Conservation (phyloP, 2,113 vertebrate genomes). For the Apteryx mantelli region DNA sequence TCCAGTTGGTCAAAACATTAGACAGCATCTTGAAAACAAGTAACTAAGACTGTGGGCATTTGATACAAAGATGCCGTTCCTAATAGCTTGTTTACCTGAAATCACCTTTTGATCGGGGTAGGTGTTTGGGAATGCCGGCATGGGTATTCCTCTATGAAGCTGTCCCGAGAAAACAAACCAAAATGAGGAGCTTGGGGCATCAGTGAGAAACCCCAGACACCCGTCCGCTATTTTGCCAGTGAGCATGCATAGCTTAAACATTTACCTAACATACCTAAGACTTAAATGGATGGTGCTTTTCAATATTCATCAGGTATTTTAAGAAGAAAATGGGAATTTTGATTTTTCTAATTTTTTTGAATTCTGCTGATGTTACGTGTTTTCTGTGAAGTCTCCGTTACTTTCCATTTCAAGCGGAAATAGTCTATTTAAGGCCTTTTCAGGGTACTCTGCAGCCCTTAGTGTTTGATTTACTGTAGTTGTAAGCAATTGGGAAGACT, state of each 20-base stretch:
- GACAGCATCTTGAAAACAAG: neutral
- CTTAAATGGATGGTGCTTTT: neutral
- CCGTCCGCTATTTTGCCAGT: neutral
- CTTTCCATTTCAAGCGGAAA: neutral
- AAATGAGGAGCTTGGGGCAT: neutral
- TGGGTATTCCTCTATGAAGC: neutral
- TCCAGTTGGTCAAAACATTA: neutral
- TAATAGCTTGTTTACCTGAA: neutral
- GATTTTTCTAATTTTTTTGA: accelerated
- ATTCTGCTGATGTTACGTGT: neutral
- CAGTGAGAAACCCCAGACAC: neutral
- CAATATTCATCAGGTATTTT: neutral
- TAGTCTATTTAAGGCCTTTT: neutral
- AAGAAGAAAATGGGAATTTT: neutral
- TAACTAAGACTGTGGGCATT: neutral
- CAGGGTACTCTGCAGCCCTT: neutral
- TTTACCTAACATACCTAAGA: neutral
- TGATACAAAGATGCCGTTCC: neutral
- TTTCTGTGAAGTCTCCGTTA: neutral
- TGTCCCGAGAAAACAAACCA: neutral
- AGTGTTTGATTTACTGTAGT: neutral
- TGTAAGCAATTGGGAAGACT: neutral
- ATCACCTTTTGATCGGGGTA: neutral
- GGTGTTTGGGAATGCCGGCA: neutral
- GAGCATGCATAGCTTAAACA: neutral